Base-by-base conservation (phyloP, 2,113 vertebrate species). In the Rostratula benghalensis region DNA sequence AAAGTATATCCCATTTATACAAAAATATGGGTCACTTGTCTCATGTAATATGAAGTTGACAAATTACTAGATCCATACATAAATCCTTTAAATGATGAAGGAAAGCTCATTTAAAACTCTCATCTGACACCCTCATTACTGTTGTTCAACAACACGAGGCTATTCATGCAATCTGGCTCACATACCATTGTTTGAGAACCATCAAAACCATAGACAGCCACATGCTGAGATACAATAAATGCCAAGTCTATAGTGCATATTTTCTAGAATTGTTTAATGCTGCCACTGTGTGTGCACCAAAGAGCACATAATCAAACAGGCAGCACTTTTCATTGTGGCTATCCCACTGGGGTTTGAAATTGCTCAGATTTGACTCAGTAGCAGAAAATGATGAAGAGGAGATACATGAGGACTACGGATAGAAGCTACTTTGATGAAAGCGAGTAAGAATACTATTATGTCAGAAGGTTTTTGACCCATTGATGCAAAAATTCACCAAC, bases 141-240 rank as follows among this genome's bases (percentile, higher is more conserved):
- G 80, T 54, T 94, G 54, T 69, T 93, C 83, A 83, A 80, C 79
- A 90, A 3, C 79, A 89, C 71, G 24, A 70, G 64, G 54, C 28
- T 90, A 70, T 93, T 95, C 93, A 86, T 48, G 80, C 76, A 94
- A 75, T 94, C 94, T 95, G 90, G 71, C 91, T 93, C 60, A 74
- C 46, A 83, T 27, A 79, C 71, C 50, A 51, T 78, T 89, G 68
- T 95, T 93, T 92, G 79, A 70, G 90, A 94, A 88, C 91, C 89
- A 93, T 95, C 83, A 89, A 93, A 94, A 89, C 31, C 60, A 88
- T 63, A 92, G 94, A 54, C 86, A 90, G n/a, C 28, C 28, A 0
- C 94, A 90, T 0, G 27, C 93, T 89, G 86, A 77, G 89, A 89
- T 59, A 78, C 59, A 90, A 89, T 90, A 89, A 96, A 83, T 90